Base-by-base conservation (phyloP, 1,140 invertebrate genomes). In the Zaprionus taronus region DNA sequence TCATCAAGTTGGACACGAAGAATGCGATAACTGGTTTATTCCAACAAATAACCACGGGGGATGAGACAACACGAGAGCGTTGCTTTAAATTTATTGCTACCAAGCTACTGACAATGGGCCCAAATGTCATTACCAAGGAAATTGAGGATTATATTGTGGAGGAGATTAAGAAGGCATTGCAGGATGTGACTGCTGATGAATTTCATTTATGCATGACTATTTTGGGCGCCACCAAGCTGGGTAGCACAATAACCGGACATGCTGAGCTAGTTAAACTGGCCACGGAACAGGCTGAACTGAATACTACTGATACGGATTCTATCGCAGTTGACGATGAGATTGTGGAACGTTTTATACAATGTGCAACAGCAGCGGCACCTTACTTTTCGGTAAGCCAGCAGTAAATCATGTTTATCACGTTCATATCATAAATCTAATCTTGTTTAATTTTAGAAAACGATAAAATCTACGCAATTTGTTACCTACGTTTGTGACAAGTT, bases 141-240 rank as follows among this genome's bases (percentile, higher is more conserved):
- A 95, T 96, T 58, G 97, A 99, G 93, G 97, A 98, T 86, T 94
- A 96, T 71, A 94, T 99, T 55, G 95, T 98, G 66, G 93, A 95
- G 53, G 96, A 98, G 93, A 96, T 96, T 79, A 98, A 98, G 92
- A 98, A 98, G 94, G 96, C 98, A 68, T 93, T 97, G 76, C 95
- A 96, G 96, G 97, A 98, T 94, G 96, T 98, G 12, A 97, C 96
- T 44, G 97, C 97, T 58, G 97, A 98, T 81, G 98, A 99, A 93
- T 99, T 99, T 94, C 96, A 98, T 72, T 94, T 95, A 56, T 95
- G 99, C 36, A 97, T 99, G 96, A 96, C 96, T 20, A 94, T 98
- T 64, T 93, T 99, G 72, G 95, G 95, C 2, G 95, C 95, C 93
- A 96, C 98, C 11, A 96, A 96, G 93, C 94, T 97, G 51, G 96